Conservation (phyloP, 2,888 invertebrate species). For the Calliphora vomitoria region DNA sequence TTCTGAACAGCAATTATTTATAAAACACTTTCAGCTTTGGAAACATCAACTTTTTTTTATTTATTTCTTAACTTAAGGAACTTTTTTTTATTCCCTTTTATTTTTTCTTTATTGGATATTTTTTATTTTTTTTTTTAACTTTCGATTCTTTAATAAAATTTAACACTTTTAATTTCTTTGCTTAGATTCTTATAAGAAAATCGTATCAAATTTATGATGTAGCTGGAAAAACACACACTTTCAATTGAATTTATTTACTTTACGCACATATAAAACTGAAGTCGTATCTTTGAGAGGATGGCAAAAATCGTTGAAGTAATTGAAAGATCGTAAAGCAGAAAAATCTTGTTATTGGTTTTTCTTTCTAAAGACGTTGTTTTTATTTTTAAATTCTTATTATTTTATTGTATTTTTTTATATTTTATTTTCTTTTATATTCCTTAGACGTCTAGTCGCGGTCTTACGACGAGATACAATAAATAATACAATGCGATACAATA, state of each 20-base stretch:
- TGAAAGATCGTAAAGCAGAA: background rate
- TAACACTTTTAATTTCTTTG: background rate
- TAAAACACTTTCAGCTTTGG: too few relatives aligned
- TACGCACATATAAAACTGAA: conserved; percentile 23
- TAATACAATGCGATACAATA: conserved; percentile 45
- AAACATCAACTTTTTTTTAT: background rate
- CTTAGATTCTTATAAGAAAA: conserved; percentile 9
- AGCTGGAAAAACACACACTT: conserved; percentile 4
- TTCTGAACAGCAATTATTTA: background rate
- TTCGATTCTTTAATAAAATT: background rate
- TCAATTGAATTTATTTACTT: conserved; percentile 29
- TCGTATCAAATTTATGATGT: conserved; percentile 11
- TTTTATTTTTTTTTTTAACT: background rate
- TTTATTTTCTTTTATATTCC: conserved; percentile 44
- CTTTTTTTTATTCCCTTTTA: background rate
- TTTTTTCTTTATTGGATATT: background rate
- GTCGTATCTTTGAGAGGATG: conserved; percentile 19
- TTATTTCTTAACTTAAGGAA: background rate
- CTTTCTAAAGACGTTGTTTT: conserved; percentile 26
- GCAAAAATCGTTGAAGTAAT: background rate
- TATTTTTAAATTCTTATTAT: conserved; percentile 51
- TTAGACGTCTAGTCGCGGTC: conserved; percentile 72
- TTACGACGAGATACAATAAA: conserved; percentile 58
- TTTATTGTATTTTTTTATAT: conserved; percentile 21
- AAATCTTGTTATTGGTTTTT: conserved; percentile 36